These are phyloP conservation scores for Bellardia pandia DNA, from an alignment of 2,888 invertebrate species.

Conservation along the genomic window DNA sequence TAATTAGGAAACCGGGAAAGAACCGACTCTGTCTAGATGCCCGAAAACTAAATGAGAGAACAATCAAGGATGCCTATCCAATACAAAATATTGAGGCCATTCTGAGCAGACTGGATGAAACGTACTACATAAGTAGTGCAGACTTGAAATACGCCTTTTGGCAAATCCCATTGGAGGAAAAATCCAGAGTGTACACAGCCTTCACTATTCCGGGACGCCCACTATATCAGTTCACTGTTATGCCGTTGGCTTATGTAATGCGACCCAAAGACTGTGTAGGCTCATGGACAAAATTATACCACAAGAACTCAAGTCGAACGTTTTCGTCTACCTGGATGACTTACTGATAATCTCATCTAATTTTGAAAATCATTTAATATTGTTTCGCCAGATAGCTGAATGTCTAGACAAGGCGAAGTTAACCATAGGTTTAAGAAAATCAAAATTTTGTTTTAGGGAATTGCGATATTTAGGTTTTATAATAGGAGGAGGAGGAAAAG, in stretches of 20 bases:
- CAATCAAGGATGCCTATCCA: neutral
- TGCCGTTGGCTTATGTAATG: neutral
- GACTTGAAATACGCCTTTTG: constrained; percentile 62
- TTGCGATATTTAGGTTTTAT: neutral
- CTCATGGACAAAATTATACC: neutral
- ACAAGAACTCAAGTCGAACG: no score
- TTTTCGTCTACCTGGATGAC: no score
- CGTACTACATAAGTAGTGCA: constrained; percentile 75
- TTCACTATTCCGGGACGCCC: constrained; percentile 17
- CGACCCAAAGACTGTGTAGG: neutral
- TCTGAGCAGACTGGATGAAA: constrained; percentile 71
- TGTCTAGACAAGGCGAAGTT: neutral
- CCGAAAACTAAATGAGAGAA: neutral
- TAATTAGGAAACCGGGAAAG: constrained; percentile 21
- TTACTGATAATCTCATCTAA: neutral
- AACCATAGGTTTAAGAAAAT: neutral
- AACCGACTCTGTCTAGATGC: neutral
- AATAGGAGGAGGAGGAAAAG: neutral
- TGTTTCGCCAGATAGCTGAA: neutral
- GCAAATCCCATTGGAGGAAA: constrained; percentile 50
- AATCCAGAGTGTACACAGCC: constrained; percentile 49
- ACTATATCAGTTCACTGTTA: neutral
- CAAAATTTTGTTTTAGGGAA: neutral
- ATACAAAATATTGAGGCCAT: constrained; percentile 39
- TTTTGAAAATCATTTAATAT: neutral